Evolutionary conservation across 2,888 invertebrate genomes (phyloP).

Genomic region (Neoaliturus tenellus): DNA sequence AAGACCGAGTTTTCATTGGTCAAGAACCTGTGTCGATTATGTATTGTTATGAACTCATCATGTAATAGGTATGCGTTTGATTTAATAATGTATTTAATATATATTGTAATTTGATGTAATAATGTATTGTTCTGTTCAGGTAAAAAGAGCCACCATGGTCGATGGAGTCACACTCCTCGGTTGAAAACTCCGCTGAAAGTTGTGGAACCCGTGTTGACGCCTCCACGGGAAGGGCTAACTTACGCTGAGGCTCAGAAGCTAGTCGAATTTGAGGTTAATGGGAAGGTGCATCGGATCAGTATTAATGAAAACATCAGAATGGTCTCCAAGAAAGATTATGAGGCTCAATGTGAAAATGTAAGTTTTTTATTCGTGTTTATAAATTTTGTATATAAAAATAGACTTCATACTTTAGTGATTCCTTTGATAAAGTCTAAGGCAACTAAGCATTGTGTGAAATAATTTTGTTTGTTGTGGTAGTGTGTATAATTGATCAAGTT

Average conservation of each 20-base stretch:
- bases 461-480: too few relatives aligned
- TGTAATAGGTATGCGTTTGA: too few relatives aligned
- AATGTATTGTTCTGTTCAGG: conserved; percentile 19
- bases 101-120: too few relatives aligned
- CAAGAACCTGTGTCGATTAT: too few relatives aligned
- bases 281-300: conserved; percentile 80
- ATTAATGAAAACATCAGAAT: conserved; percentile 81
- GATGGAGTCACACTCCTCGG: conserved; percentile 69
- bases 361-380: not conserved
- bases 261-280: conserved; percentile 92
- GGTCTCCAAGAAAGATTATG: conserved; percentile 72
- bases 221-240: conserved; percentile 82
- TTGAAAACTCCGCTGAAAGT: conserved; percentile 69
- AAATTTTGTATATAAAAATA: too few relatives aligned
- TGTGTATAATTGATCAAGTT: too few relatives aligned
- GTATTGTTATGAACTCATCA: too few relatives aligned
- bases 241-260: conserved; percentile 91
- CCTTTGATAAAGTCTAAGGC: too few relatives aligned
- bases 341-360: conserved; percentile 9
- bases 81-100: too few relatives aligned
- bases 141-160: conserved; percentile 65
- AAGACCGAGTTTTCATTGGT: too few relatives aligned
- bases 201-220: conserved; percentile 19
- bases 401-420: too few relatives aligned
- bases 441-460: too few relatives aligned